phyloP scores from a whole-genome alignment of 35 echinoderm and acorn worm genomes.

The Heliocidaris tuberculata region DNA sequence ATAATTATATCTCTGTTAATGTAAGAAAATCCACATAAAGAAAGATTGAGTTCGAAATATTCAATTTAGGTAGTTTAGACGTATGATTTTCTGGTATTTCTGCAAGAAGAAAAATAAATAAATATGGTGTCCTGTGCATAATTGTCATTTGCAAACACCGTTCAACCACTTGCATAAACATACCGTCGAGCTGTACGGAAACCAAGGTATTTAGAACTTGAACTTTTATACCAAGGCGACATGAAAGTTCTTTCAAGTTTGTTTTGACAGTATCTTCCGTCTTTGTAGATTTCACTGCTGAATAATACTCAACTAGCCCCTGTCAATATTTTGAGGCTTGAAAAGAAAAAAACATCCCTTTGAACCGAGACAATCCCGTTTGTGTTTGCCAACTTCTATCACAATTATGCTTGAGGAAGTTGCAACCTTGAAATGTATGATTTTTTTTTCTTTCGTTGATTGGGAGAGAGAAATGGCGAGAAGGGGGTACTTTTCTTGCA shows the following conservation, averaged over 20 bases:
- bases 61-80: too few relatives aligned
- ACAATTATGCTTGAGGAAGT: not conserved
- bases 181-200: not conserved
- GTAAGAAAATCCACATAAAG: too few relatives aligned
- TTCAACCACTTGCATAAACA: not conserved
- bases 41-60: too few relatives aligned
- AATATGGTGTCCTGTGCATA: not conserved
- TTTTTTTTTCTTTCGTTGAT: not conserved
- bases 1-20: too few relatives aligned
- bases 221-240: not conserved
- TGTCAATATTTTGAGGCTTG: conserved; percentile 1
- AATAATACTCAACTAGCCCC: not conserved
- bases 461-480: too few relatives aligned
- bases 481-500: too few relatives aligned
- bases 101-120: not conserved
- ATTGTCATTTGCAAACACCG: not conserved
- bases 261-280: not conserved
- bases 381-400: not conserved
- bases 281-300: not conserved
- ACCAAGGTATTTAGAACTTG: conserved; percentile 4
- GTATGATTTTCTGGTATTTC: too few relatives aligned
- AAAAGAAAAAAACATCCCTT: not conserved
- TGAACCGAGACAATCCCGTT: not conserved
- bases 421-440: not conserved
- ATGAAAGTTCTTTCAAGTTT: not conserved